Evolutionary conservation across 1,140 invertebrate genomes (phyloP), one percentile per base, ranked within the genome.

Genomic region (Mamestra configurata): DNA sequence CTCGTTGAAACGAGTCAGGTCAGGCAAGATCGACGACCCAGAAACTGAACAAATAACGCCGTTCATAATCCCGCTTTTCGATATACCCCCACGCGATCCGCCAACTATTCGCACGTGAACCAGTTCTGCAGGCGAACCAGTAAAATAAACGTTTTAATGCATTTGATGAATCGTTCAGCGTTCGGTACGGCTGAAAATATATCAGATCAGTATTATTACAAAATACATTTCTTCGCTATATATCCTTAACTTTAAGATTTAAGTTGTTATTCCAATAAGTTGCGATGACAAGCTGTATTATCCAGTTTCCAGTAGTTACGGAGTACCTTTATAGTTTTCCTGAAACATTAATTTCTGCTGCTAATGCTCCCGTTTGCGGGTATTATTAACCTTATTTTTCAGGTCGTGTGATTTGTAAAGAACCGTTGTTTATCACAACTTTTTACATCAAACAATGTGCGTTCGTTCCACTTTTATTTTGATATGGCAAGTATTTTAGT

Each of bases 11-110:
- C 77, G 84, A 81, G 84, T 86, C 86, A 82, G 89, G 88, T 91
- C 89, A 89, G 53, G 66, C 59, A 78, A 89, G 90, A 92, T 82
- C 89, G 89, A 91, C 88, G 90, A 89, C 90, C 90, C 84, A 90
- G 81, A 89, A 90, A 88, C 82, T 75, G 80, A 80, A 64, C 82
- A 82, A 84, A 84, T 84, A 82, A 79, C 73, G 37, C 82, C 55
- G 72, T 68, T 55, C 46, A 68, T 70, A 79, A 83, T 79, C 59
- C 77, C 83, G 79, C 81, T 83, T 80, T 79, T 49, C 77, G 77
- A 77, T 78, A 75, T 71, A 73, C 43, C 81, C 83, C 86, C 86
- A 84, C 89, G 82, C 87, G 80, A 79, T 79, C 80, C 57, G 70
- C 75, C 66, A 78, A 78, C 66, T 68, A 82, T 73, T 78, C 57